A percentile compares a stretch with the other conserved stretches of the same genome.
Conservation (phyloP, 2,888 invertebrate species). For the Limnephilus rhombicus region DNA sequence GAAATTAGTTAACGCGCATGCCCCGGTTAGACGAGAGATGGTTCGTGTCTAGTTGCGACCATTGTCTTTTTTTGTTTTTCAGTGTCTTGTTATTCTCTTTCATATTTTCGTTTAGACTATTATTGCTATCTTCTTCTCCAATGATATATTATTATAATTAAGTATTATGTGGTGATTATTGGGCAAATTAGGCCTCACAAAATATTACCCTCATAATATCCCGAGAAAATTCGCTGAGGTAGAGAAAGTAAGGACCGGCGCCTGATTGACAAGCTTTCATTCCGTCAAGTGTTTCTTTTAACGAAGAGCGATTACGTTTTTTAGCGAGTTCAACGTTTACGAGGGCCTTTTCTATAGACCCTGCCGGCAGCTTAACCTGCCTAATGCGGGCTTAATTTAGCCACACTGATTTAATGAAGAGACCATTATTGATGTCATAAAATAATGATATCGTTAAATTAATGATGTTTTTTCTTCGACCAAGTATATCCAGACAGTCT, state of each 20-base stretch:
- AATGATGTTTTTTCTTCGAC: neutral
- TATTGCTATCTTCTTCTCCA: too few species aligned
- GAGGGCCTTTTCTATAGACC: constrained; percentile 8
- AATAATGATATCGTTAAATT: neutral
- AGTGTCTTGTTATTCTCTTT: too few species aligned
- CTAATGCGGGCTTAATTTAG: neutral
- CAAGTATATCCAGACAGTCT: too few species aligned
- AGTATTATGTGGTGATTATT: neutral
- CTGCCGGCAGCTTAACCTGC: neutral
- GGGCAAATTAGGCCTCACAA: neutral
- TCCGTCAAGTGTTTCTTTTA: constrained; percentile 41
- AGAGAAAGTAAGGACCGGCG: neutral
- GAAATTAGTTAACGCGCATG: too few species aligned
- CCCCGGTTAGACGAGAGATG: too few species aligned
- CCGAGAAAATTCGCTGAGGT: neutral
- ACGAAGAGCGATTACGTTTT: constrained; percentile 43
- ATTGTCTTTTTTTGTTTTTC: too few species aligned
- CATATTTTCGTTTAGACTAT: too few species aligned
- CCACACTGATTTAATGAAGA: constrained; percentile 7
- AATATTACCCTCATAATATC: constrained; percentile 10
- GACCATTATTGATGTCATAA: neutral
- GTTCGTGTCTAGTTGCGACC: too few species aligned
- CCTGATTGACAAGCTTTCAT: constrained; percentile 35
- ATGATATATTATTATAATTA: neutral
- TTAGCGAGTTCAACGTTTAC: constrained; percentile 7